These are phyloP conservation scores for Sebastes taczanowskii DNA, from an alignment of 2,797 vertebrate species.

Conservation along the genomic window DNA sequence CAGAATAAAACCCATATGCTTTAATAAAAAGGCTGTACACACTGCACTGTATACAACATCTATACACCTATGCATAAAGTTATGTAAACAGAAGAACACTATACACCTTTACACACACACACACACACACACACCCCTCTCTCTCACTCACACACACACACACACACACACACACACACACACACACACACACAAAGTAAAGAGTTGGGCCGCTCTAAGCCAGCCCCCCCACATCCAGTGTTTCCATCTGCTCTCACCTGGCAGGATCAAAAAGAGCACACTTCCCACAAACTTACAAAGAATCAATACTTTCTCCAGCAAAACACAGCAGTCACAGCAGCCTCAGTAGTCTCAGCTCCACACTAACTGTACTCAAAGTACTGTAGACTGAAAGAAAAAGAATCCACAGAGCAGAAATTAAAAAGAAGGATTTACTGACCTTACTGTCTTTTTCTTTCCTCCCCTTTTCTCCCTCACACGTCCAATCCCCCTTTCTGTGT, in stretches of 20 bases:
- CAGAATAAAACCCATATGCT: slow-evolving; percentile 11
- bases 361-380: slow-evolving; percentile 71
- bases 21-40: slow-evolving; percentile 5
- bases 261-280: slow-evolving; percentile 82
- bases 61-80: slow-evolving; percentile 45
- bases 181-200: slow-evolving; percentile 47
- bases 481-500: slow-evolving; percentile 76
- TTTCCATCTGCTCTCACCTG: slow-evolving; percentile 80
- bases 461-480: slow-evolving; percentile 74
- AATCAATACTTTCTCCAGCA: slow-evolving; percentile 85
- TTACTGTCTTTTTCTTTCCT: slow-evolving; percentile 78
- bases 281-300: slow-evolving; percentile 84
- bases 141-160: background rate
- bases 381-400: slow-evolving; percentile 55
- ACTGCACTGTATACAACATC: slow-evolving; percentile 23
- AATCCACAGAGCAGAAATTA: slow-evolving; percentile 66
- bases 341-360: slow-evolving; percentile 57
- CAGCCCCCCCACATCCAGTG: slow-evolving; percentile 64
- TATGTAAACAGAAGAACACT: slow-evolving; percentile 56
- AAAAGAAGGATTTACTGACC: slow-evolving; percentile 81
- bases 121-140: background rate
- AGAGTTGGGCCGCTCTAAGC: slow-evolving; percentile 69
- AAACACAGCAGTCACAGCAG: slow-evolving; percentile 71
- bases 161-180: slow-evolving; percentile 15
- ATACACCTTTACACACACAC: background rate